Evolutionary conservation across 2,888 invertebrate genomes (phyloP), one percentile per base, ranked within the genome.

Genomic region (Scelioninae gen. 2): DNA sequence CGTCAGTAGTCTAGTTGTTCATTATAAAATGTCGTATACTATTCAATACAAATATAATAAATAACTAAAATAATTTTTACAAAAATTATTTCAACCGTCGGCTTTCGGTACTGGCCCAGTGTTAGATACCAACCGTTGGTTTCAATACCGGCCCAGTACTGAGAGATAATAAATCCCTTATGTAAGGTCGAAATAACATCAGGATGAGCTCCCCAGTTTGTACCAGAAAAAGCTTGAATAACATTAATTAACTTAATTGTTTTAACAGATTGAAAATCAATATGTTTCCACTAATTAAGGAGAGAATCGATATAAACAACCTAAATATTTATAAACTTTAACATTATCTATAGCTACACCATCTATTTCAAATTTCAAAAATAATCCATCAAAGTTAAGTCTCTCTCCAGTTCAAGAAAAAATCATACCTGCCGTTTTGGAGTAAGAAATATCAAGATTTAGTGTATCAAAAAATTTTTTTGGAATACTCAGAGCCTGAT

Each of bases 341-440:
- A 52, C 35, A 31, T 15, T 0, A 10, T 52, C 15, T 18, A 35
- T 33, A 3, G n/a, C 19, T 9, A 11, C 11, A 25, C 11, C 9
- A 25, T 45, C 13, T 3, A 25, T 3, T 4, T 2, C 13, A 13
- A 22, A 45, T 25, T 1, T 11, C 13, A 45, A 45, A 2, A 13
- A 5, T 9, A 45, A 2, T 10, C 45, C 25, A 11, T 22, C 25
- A 25, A 25, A 45, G 10, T 45, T 45, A 1, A 45, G 2, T 45
- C 45, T 45, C 25, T 19, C 41, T 1, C 41, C 41, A 19, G 10
- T 0, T 3, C 25, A 5, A 25, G 45, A 11, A 16, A 25, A 45
- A 6, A 25, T 45, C 39, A 53, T 53, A 11, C 53, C 53, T 9
- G 37, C 53, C 2, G 53, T 53, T 53, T 53, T 53, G 2, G 1